phyloP scores from a whole-genome alignment of 2,888 invertebrate species.

The Drosophila kuntzei region DNA sequence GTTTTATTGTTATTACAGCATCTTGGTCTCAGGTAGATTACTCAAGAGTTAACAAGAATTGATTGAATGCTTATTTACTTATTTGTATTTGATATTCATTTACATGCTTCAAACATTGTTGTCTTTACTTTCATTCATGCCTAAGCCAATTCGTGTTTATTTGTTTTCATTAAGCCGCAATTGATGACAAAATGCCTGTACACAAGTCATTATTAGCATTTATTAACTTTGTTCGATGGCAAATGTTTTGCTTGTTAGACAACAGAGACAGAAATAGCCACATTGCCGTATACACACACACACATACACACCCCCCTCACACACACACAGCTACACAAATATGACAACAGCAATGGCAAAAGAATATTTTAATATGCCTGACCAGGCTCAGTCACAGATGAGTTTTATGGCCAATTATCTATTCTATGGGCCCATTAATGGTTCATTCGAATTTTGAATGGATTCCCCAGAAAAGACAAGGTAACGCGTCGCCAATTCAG shows the following conservation, averaged over 20 bases:
- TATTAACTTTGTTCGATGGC: conserved; percentile 50
- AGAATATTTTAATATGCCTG: conserved; percentile 71
- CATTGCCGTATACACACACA: conserved; percentile 4
- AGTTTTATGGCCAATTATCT: conserved; percentile 78
- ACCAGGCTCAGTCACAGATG: conserved; percentile 64
- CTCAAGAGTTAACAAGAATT: conserved; percentile 5
- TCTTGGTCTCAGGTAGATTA: neutral
- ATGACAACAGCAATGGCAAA: conserved; percentile 40
- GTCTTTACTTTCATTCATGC: conserved; percentile 55
- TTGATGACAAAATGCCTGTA: conserved; percentile 68
- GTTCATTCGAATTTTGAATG: conserved; percentile 66
- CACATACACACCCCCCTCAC: neutral
- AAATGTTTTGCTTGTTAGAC: conserved; percentile 62
- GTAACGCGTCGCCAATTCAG: conserved; percentile 7
- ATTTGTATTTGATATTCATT: conserved; percentile 41
- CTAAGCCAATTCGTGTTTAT: conserved; percentile 59
- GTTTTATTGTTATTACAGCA: conserved; percentile 10
- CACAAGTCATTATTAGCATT: conserved; percentile 66
- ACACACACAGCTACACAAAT: conserved; percentile 15
- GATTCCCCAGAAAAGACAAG: conserved; percentile 27
- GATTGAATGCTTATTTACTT: conserved; percentile 1
- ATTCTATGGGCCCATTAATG: conserved; percentile 74
- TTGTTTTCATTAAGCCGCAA: conserved; percentile 76
- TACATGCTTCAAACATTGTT: conserved; percentile 23
- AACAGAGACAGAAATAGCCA: conserved; percentile 55